Evolutionary conservation across 2,797 vertebrate species (phyloP).

Genomic region (Aulostomus chinensis): DNA sequence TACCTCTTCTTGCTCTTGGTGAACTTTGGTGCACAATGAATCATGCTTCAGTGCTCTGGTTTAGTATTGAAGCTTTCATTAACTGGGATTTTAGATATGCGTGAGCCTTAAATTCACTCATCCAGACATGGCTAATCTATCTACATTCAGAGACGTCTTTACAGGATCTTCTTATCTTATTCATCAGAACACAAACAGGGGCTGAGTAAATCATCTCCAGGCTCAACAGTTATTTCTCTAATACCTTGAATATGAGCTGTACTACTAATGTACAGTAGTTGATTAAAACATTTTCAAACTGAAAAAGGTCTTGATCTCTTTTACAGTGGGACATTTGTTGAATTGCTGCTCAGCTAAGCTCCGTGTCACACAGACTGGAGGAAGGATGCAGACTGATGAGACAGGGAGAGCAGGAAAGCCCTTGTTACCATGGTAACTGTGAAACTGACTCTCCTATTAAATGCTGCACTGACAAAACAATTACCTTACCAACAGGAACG

Average conservation of each 20-base stretch:
- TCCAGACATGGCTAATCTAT: too few relatives aligned
- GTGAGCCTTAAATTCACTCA: background rate
- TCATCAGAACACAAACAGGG: too few relatives aligned
- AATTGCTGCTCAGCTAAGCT: slow-evolving; percentile 29
- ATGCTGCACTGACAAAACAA: slow-evolving; percentile 53
- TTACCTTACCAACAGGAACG: slow-evolving; percentile 28
- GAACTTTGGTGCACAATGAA: slow-evolving; percentile 10
- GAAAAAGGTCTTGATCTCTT: too few relatives aligned
- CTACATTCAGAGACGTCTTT: too few relatives aligned
- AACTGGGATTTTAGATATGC: slow-evolving; percentile 19
- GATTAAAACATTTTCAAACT: too few relatives aligned
- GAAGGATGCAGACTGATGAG: slow-evolving; percentile 35
- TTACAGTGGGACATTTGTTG: slow-evolving; percentile 15
- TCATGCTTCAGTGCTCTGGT: background rate
- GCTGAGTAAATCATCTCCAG: too few relatives aligned
- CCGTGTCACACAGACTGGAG: slow-evolving; percentile 37
- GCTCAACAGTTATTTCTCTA: too few relatives aligned
- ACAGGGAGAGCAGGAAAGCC: slow-evolving; percentile 73
- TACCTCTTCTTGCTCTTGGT: slow-evolving; percentile 16
- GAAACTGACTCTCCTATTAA: slow-evolving; percentile 61
- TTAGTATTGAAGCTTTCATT: slow-evolving; percentile 16
- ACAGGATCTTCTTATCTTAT: too few relatives aligned
- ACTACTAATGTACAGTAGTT: too few relatives aligned
- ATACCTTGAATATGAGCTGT: too few relatives aligned
- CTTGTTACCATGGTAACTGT: slow-evolving; percentile 81